Conservation (phyloP, 2,888 invertebrate genomes). For the Endomychus coccineus region DNA sequence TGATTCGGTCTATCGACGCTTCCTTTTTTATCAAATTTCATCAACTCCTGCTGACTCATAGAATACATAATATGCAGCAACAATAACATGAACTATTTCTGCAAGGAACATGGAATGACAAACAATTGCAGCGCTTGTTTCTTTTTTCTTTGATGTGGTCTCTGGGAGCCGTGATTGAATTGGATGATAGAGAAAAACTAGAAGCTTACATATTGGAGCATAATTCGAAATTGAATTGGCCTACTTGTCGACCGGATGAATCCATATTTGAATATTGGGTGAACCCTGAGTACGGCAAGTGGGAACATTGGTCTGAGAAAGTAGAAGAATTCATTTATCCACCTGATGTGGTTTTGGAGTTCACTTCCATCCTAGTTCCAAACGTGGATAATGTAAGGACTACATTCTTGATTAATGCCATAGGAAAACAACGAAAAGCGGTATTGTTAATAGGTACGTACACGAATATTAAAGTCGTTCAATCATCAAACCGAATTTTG, state of each 20-base stretch:
- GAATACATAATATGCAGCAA: too few relatives aligned
- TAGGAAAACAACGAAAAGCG: slow-evolving; percentile 73
- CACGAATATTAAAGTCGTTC: too few relatives aligned
- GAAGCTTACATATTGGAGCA: slow-evolving; percentile 62
- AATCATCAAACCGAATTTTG: too few relatives aligned
- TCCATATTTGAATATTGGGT: slow-evolving; percentile 81
- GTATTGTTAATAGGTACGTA: slow-evolving; percentile 63
- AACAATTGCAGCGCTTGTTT: slow-evolving; percentile 67
- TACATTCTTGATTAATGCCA: slow-evolving; percentile 68
- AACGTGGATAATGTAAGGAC: slow-evolving; percentile 85
- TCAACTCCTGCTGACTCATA: too few relatives aligned
- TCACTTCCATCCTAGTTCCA: slow-evolving; percentile 75
- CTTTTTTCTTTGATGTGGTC: slow-evolving; percentile 86
- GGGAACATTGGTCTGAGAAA: slow-evolving; percentile 74
- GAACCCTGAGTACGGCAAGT: slow-evolving; percentile 56
- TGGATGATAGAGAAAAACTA: slow-evolving; percentile 63
- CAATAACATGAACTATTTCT: too few relatives aligned
- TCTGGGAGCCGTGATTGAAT: slow-evolving; percentile 72
- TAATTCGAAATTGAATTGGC: slow-evolving; percentile 66
- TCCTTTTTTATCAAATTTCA: too few relatives aligned
- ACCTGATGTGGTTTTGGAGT: slow-evolving; percentile 64
- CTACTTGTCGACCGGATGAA: slow-evolving; percentile 58
- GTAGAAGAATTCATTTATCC: slow-evolving; percentile 73
- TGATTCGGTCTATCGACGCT: too few relatives aligned
- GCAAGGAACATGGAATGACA: slow-evolving; percentile 47